Evolutionary conservation across 2,888 invertebrate genomes (phyloP), one percentile per base, ranked within the genome.

Genomic region (Caenorhabditis sp.): DNA sequence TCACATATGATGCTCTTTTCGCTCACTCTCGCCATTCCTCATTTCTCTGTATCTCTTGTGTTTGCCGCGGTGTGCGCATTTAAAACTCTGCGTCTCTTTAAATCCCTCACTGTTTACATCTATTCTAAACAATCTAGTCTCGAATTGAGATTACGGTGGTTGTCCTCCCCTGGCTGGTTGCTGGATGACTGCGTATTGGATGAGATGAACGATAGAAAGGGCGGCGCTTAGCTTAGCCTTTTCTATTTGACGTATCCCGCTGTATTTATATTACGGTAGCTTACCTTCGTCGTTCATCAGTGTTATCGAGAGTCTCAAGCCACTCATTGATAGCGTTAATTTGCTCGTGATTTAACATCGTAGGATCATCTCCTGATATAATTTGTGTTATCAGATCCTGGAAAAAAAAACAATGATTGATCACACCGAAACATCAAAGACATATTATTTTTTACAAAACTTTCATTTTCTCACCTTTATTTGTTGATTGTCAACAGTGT

Each of bases 251-350:
- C 1, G 52, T 52, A 23, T 52, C 50, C 17, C 50, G 50, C 4
- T 52, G 21, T 10, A 14, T n/a, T n/a, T n/a, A 50, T 4, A 50
- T 52, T 52, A 52, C 56, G 1, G 25, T 52, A 83, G 82, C 82
- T 82, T 63, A 83, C 83, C 82, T 82, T 63, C 80, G 66, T 20
- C 81, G 65, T 43, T 81, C 82, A 17, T 80, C 80, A 10, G 59
- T 59, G 0, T 60, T 72, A 57, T 81, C 80, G 57, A 83, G 49
- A 27, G 78, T 78, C 14, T 87, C 87, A 49, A 88, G 76, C 87
- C 87, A 87, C 38, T 85, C 84, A 61, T 86, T 82, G 67, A 87
- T 84, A 10, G 83, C 83, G 49, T 77, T 73, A 60, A 86, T 78
- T 63, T 86, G 86, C 1, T 86, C 84, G 25, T 77, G 72, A 26